Evolutionary conservation across 30 jellyfish, hydroid and myxozoan genomes (phyloP), one percentile per base, ranked within the genome.

Genomic region (Clytia hemisphaerica): DNA sequence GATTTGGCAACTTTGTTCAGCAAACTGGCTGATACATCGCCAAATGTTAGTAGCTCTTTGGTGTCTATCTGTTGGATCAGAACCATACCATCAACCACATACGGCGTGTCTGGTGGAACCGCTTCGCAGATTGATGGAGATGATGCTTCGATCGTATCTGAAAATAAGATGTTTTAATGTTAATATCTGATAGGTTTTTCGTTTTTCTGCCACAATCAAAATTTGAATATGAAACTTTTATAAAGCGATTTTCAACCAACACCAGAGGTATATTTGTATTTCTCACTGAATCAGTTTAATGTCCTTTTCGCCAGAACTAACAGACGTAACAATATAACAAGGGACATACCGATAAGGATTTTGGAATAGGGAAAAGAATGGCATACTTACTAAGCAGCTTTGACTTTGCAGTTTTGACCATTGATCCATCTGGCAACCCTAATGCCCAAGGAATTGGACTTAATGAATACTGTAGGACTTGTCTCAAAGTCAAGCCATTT

Each of bases 361-460:
- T n/a, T n/a, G n/a, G n/a, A n/a, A n/a, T n/a, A n/a, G n/a, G n/a
- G n/a, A n/a, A n/a, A n/a, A n/a, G n/a, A n/a, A n/a, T n/a, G n/a
- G n/a, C n/a, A n/a, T n/a, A n/a, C n/a, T n/a, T n/a, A n/a, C 45
- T 28, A 4, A 64, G 67, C 34, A 64, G 46, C 46, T 71, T 71
- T n/a, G 83, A 71, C 62, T 71, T 71, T 24, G 38, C 75, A 54
- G 83, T 71, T 37, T 71, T 49, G 36, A 54, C 73, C 42, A 71
- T 29, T n/a, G 46, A 61, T 27, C 83, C 83, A 37, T 54, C 83
- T 25, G 83, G 83, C 27, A 71, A 29, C 2, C 74, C 83, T 9
- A 72, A 65, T 2, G 85, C 45, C 78, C 85, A 73, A n/a, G 78
- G 85, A n/a, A 73, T 63, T 4, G 85, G 85, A 0, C 85, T 77